A percentile compares a stretch with the other conserved stretches of the same genome.
phyloP scores from a whole-genome alignment of 2,797 vertebrate genomes.

The Holocentrus rufus region DNA sequence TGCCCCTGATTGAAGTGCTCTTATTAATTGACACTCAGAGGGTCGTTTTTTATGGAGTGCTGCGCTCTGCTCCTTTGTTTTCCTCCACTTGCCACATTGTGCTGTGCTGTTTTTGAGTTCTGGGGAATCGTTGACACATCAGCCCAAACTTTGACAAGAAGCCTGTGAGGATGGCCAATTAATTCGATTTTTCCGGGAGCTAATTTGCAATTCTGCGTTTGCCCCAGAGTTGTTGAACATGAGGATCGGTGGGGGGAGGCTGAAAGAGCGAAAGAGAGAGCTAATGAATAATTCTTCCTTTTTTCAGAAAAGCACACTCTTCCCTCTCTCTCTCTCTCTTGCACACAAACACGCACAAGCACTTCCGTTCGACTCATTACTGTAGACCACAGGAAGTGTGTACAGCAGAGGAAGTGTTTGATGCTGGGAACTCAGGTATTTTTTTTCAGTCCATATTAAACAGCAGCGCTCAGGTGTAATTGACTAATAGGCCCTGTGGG shows the following conservation, averaged over 20 bases:
- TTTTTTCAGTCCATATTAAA: constrained; percentile 84
- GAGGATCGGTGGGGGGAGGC: constrained; percentile 80
- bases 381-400: constrained; percentile 76
- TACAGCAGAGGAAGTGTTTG: constrained; percentile 84
- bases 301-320: constrained; percentile 76
- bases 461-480: constrained; percentile 84
- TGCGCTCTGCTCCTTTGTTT: constrained; percentile 33
- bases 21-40: constrained; percentile 47
- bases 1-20: constrained; percentile 48
- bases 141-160: constrained; percentile 84
- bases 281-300: constrained; percentile 89
- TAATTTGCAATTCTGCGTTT: constrained; percentile 90
- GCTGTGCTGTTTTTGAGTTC: constrained; percentile 63
- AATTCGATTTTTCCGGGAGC: constrained; percentile 88
- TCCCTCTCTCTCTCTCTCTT: constrained; percentile 43
- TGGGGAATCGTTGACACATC: constrained; percentile 84
- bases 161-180: constrained; percentile 88
- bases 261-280: constrained; percentile 66
- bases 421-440: constrained; percentile 84
- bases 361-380: constrained; percentile 72
- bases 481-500: constrained; percentile 83
- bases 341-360: constrained; percentile 41
- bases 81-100: constrained; percentile 17
- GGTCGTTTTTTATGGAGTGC: constrained; percentile 23
- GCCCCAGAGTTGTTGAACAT: constrained; percentile 84